Evolutionary conservation across 2,113 vertebrate genomes (phyloP).

Genomic region (Leptodactylus fuscus): DNA sequence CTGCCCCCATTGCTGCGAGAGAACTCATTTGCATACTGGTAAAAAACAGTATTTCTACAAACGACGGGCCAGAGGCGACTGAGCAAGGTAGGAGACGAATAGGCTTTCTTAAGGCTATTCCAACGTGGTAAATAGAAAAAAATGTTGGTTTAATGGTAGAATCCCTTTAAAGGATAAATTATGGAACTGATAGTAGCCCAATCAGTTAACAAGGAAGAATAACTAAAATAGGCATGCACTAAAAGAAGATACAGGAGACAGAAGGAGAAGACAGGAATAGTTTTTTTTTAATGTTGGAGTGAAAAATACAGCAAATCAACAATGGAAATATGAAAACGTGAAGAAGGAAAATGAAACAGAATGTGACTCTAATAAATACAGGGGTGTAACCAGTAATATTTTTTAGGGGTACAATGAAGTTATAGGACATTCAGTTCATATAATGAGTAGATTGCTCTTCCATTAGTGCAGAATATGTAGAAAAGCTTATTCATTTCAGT

Average conservation of each 20-base stretch:
- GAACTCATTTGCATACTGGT: too few species aligned
- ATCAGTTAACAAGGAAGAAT: not conserved
- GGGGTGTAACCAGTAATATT: not conserved
- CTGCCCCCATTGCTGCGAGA: too few species aligned
- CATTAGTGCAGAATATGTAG: not conserved
- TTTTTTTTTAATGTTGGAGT: constrained; percentile 88
- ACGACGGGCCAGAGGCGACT: too few species aligned
- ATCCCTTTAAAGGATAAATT: not conserved
- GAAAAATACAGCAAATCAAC: constrained; percentile 81
- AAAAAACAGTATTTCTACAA: too few species aligned
- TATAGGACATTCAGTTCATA: not conserved
- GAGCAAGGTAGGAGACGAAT: too few species aligned
- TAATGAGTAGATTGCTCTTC: not conserved
- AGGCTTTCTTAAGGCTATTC: too few species aligned
- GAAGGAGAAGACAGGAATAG: constrained; percentile 75
- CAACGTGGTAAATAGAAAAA: too few species aligned
- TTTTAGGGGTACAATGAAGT: too few species aligned
- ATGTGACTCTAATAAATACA: not conserved
- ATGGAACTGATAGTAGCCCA: not conserved
- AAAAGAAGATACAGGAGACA: constrained; percentile 67
- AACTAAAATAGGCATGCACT: constrained; percentile 50
- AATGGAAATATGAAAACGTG: constrained; percentile 72
- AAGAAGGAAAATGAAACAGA: constrained; percentile 53
- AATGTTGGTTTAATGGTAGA: too few species aligned
- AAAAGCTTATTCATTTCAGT: not conserved